A percentile compares a stretch with the other conserved stretches of the same genome.
Evolutionary conservation across 2,888 invertebrate species (phyloP).

Genomic region (Monoplex corrugatus): DNA sequence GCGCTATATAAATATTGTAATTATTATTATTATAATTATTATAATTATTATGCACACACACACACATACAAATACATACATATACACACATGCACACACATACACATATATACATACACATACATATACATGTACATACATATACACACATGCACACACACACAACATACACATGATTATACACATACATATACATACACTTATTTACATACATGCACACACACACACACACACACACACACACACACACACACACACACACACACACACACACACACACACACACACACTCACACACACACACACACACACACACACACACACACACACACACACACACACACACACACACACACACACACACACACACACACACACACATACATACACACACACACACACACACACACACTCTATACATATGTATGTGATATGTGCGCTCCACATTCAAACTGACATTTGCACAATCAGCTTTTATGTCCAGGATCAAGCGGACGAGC

Average conservation of each 20-base stretch:
- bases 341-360: neutral
- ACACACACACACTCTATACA: neutral
- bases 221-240: neutral
- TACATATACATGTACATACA: neutral
- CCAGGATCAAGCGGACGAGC: constrained; percentile 91
- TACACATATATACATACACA: neutral
- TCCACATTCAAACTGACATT: neutral
- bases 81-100: neutral
- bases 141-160: neutral
- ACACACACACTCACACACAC: neutral
- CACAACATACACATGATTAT: neutral
- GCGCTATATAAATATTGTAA: too few relatives aligned
- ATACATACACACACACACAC: neutral
- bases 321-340: neutral
- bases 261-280: neutral
- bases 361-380: neutral
- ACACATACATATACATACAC: neutral
- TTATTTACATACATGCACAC: neutral
- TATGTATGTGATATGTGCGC: too few relatives aligned
- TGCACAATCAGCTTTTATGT: constrained; percentile 28
- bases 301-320: neutral
- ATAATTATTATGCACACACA: too few relatives aligned
- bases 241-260: neutral
- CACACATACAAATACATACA: too few relatives aligned
- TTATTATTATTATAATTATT: too few relatives aligned